phyloP scores from a whole-genome alignment of 2,888 invertebrate species.

The Dolichomitus sp. region DNA sequence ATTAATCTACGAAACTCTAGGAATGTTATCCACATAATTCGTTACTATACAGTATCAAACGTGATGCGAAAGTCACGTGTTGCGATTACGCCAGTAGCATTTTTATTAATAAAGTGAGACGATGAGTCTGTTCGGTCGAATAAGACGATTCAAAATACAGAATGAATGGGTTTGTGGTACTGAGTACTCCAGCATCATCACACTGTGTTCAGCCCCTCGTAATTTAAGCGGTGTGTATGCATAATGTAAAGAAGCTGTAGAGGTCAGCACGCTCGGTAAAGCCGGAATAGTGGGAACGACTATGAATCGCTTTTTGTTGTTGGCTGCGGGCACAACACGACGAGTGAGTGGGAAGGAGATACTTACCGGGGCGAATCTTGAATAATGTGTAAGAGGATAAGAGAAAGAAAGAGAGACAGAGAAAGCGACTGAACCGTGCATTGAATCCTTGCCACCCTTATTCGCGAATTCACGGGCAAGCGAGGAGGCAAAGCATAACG shows the following conservation, averaged over 20 bases:
- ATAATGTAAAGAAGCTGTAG: conserved; percentile 4
- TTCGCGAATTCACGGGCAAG: conserved; percentile 24
- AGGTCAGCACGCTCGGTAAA: conserved; percentile 45
- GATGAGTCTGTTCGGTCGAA: neutral
- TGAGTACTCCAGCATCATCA: neutral
- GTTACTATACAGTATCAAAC: too few relatives aligned
- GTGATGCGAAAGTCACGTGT: too few relatives aligned
- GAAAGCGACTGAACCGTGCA: neutral
- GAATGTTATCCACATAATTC: too few relatives aligned
- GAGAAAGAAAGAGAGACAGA: neutral
- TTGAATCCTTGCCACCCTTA: neutral
- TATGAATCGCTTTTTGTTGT: conserved; percentile 35
- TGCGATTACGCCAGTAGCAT: neutral
- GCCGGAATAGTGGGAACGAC: conserved; percentile 19
- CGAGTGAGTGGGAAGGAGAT: neutral
- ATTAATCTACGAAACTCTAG: too few relatives aligned
- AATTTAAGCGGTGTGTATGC: conserved; percentile 11
- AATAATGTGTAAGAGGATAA: conserved; percentile 12
- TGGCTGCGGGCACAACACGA: conserved; percentile 8
- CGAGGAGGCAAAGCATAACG: conserved; percentile 17
- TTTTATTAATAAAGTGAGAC: neutral
- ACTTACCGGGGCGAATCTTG: conserved; percentile 12
- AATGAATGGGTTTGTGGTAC: neutral
- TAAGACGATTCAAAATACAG: neutral
- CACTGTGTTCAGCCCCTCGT: neutral